Evolutionary conservation across 1,140 invertebrate genomes (phyloP).

Genomic region (Chymomyza costata): DNA sequence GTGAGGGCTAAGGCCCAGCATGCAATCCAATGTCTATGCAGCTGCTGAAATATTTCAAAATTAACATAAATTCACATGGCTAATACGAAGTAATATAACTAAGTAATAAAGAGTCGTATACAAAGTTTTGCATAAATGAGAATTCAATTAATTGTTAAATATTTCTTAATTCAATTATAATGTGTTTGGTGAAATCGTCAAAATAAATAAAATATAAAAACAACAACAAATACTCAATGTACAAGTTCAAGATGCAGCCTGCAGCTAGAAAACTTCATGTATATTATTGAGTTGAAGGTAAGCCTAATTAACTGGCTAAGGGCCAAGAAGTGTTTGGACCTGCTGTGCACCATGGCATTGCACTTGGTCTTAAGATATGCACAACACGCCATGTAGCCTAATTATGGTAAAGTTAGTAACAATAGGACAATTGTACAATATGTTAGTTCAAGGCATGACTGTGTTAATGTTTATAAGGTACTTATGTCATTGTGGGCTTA

Average conservation of each 20-base stretch:
- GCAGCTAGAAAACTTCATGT: slow-evolving; percentile 26
- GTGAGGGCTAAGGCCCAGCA: background rate
- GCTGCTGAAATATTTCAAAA: slow-evolving; percentile 28
- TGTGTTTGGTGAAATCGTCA: slow-evolving; percentile 11
- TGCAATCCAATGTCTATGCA: slow-evolving; percentile 8
- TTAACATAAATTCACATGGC: slow-evolving; percentile 65
- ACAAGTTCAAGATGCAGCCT: slow-evolving; percentile 34
- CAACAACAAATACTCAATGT: slow-evolving; percentile 26
- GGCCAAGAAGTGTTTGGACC: slow-evolving; percentile 24
- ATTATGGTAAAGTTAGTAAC: too few species aligned
- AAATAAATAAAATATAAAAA: too few species aligned
- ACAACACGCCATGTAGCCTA: slow-evolving; percentile 42
- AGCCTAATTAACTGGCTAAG: slow-evolving; percentile 44
- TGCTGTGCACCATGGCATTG: slow-evolving; percentile 29
- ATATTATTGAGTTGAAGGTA: slow-evolving; percentile 51
- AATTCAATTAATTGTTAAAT: slow-evolving; percentile 58
- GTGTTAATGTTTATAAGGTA: too few species aligned
- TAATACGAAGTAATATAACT: too few species aligned
- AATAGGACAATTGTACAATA: too few species aligned
- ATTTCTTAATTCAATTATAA: slow-evolving; percentile 63
- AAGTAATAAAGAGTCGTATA: slow-evolving; percentile 1
- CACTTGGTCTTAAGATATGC: slow-evolving; percentile 49
- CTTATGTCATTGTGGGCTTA: too few species aligned
- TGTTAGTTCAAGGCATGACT: too few species aligned
- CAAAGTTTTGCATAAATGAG: slow-evolving; percentile 25